Evolutionary conservation across 2,113 vertebrate species (phyloP), one percentile per base, ranked within the genome.

Genomic region (Calonectris borealis): DNA sequence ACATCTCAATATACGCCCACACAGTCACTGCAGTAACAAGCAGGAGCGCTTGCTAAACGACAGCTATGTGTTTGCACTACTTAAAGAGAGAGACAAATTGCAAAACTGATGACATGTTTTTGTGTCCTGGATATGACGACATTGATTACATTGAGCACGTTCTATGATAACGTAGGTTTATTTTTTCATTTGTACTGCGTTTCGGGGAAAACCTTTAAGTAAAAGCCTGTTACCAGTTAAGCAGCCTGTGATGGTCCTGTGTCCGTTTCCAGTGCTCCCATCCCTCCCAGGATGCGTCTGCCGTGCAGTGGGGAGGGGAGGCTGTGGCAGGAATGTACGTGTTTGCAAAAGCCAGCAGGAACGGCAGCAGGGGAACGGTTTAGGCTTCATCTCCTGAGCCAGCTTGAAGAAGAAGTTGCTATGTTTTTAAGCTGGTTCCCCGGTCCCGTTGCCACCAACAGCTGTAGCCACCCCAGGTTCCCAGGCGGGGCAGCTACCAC

Each of bases 1-100:
- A 5, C 0, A 1, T 14, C 34, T n/a, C 22, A 1, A 0, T 6
- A 2, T 5, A 11, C 36, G 3, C 78, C 46, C 27, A 2, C 64
- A 7, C 52, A 16, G 75, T 16, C 24, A 2, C 40, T 5, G 44
- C 64, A 22, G 58, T 6, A 38, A 60, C 32, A 5, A 46, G 57
- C 72, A 40, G 87, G 40, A 58, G 58, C 7, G 4, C 73, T 82
- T 8, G 38, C 80, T 58, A 0, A 70, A 18, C 42, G 46, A 8
- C 42, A 22, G 7, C 60, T 15, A 9, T 44, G 65, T 83, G 64
- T 93, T 93, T 94, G 93, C 91, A 93, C 88, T 95, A 75, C 42
- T 88, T 88, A 46, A 32, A n/a, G 31, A 51, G 31, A 38, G 31
- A 44, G 61, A 29, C 1, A 38, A 19, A 4, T 8, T 2, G 2